These are phyloP conservation scores for Rambutsinella grinnellia DNA, from an alignment of 2,888 invertebrate species.

Conservation along the genomic window DNA sequence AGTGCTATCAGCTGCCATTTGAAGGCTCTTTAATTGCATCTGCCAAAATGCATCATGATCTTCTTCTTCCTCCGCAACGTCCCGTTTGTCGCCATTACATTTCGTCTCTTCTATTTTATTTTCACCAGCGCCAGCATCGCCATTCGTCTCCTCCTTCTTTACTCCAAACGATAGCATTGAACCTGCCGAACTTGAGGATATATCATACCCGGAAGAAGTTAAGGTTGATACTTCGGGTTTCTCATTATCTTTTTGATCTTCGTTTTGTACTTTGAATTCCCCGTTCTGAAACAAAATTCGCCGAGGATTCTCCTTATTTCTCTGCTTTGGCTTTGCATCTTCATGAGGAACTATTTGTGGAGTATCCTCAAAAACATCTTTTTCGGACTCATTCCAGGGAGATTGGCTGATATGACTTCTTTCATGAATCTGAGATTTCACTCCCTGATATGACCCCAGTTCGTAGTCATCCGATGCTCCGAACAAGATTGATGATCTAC, in stretches of 20 bases:
- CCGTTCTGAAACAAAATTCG: no score
- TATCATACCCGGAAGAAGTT: no score
- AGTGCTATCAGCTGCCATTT: constrained; percentile 53
- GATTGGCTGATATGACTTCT: neutral
- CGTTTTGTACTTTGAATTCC: neutral
- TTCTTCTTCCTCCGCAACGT: neutral
- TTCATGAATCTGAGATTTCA: constrained; percentile 57
- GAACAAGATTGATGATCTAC: constrained; percentile 46
- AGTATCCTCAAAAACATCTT: no score
- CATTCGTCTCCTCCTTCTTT: neutral
- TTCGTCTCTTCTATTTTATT: neutral
- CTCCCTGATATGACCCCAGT: constrained; percentile 60
- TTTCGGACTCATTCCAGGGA: neutral
- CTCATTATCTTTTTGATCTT: neutral
- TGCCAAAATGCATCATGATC: constrained; percentile 58
- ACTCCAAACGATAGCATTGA: neutral
- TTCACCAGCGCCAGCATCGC: neutral
- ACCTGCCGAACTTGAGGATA: neutral
- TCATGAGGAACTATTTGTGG: no score
- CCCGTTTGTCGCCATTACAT: neutral
- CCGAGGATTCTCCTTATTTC: neutral
- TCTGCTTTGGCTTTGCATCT: neutral
- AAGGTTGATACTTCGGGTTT: neutral
- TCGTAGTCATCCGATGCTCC: constrained; percentile 64
- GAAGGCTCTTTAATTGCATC: constrained; percentile 49